Percentiles rank a stretch among this genome's conserved stretches.
phyloP scores from a whole-genome alignment of 53 echinoderm and acorn worm species.

The Paracentrotus lividus region DNA sequence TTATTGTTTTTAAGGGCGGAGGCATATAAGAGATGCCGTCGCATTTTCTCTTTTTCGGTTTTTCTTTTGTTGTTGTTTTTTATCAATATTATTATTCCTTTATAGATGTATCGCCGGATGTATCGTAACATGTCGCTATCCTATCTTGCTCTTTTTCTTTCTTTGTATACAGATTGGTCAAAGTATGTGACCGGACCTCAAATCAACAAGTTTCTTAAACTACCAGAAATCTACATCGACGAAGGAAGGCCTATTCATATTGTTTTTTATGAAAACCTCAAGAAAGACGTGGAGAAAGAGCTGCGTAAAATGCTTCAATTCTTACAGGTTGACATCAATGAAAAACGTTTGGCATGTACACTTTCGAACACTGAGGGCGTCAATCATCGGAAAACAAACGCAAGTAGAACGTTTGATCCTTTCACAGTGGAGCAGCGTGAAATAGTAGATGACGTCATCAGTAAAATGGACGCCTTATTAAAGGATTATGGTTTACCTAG shows the following conservation, averaged over 20 bases:
- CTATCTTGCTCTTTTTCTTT: neutral
- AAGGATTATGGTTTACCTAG: neutral
- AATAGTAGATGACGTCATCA: neutral
- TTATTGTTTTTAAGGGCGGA: too few species aligned
- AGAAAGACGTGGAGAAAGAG: neutral
- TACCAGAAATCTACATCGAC: neutral
- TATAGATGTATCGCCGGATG: too few species aligned
- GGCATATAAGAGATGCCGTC: too few species aligned
- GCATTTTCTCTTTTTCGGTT: too few species aligned
- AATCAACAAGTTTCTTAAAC: neutral
- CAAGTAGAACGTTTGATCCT: neutral
- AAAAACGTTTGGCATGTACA: constrained; percentile 9
- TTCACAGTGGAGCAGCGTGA: neutral
- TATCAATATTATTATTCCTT: too few species aligned
- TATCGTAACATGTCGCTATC: too few species aligned
- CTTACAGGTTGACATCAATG: neutral
- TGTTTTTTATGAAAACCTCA: constrained; percentile 6
- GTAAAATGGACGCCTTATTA: neutral
- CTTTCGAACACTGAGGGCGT: constrained; percentile 15
- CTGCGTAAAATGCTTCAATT: neutral
- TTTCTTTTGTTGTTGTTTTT: too few species aligned
- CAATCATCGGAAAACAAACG: neutral
- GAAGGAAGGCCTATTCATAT: neutral
- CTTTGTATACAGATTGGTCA: neutral
- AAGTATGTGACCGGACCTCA: neutral